Base-by-base conservation (phyloP, 1,140 invertebrate species). In the Drosophila funebris region DNA sequence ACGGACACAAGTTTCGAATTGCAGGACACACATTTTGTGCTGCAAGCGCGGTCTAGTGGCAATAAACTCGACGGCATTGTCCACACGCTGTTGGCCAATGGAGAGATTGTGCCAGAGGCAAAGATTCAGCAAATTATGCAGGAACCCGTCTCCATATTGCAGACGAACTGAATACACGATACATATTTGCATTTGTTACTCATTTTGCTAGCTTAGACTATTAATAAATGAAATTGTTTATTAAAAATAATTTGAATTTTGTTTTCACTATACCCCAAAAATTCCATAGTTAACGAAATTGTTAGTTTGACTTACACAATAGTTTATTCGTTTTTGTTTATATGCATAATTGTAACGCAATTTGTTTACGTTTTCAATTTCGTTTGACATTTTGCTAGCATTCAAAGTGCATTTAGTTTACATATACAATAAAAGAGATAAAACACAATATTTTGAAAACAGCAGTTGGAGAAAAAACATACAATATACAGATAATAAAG, bases 1-100 rank as follows among this genome's bases (percentile, higher is more conserved):
- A 97, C 96, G n/a, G 95, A 96, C 90, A 97, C 96, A 3, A 94
- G 95, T 78, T 97, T 97, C 91, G 90, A 57, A 31, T 68, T 87
- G 36, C 76, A 92, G 68, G 89, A 83, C 31, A 81, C 74, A 33
- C 73, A 83, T 37, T 92, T 92, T 60, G 58, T 90, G 18, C 58
- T 92, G 9, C 82, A 90, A 62, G 90, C 91, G 29, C 80, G 91
- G 41, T 90, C 85, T 14, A 92, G 91, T 73, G 91, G 91, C 64
- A 90, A 90, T 61, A 91, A 92, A 68, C 88, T 66, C 22, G 88
- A 90, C 36, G 90, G 90, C 50, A 90, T 92, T 43, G 70, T 88
- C 1, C 85, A 92, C 64, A 85, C 82, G 1, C 73, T 92, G 20
- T 54, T 81, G 62, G 90, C 78, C 43, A 91, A 91, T 76, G 89